Evolutionary conservation across 2,888 invertebrate genomes (phyloP), one percentile per base, ranked within the genome.

Genomic region (Axea sp.): DNA sequence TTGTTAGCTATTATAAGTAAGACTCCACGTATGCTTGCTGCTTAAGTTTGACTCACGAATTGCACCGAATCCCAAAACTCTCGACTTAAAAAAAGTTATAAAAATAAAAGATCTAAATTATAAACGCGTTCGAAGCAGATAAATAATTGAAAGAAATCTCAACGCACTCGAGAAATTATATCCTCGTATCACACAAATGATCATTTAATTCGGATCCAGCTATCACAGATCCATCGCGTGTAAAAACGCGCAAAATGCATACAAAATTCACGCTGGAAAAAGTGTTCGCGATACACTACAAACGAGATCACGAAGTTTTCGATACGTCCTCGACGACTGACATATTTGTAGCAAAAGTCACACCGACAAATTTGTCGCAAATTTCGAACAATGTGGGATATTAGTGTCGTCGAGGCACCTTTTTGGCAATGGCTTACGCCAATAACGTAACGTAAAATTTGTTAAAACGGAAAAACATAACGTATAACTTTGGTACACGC

Each of bases 201-300:
- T 49, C 33, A 14, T 28, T 53, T 73, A 67, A 73, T 68, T 67
- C 73, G 67, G 73, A 73, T 73, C 67, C 49, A 37, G 65, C 43
- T 73, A 68, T 68, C 73, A 73, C 73, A 73, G 62, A 62, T 68
- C 67, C 67, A 53, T 31, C 30, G 60, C 60, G 28, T 12, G 33
- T 49, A 59, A 41, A 65, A 45, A 31, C 11, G 30, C 39, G 30
- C 47, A 43, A 47, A 45, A 47, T 3, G 11, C 24, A 14, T 45
- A 53, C 35, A 53, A 37, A 59, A 49, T 28, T 47, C n/a, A 30
- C 35, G 31, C 31, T 9, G 14, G 19, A 33, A 45, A 35, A 33
- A 47, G 31, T 31, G 30, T 31, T 26, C 37, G 26, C 33, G 14
- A 24, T 30, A 24, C 17, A 17, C 39, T 39, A 26, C 15, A 59